Evolutionary conservation across 1,140 invertebrate genomes (phyloP).

Genomic region (Sycophaga agraensis): DNA sequence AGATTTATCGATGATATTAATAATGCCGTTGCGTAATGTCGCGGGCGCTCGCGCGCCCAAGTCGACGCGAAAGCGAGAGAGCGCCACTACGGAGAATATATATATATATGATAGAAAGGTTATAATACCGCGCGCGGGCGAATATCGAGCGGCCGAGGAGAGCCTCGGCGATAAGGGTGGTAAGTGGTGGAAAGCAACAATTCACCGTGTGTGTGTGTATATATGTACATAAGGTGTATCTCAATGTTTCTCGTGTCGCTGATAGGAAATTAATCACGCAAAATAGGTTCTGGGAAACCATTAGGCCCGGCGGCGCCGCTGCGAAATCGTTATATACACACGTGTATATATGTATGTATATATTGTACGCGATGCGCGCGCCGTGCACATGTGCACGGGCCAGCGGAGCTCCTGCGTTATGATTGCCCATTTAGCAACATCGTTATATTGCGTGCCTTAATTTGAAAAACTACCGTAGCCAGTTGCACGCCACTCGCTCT

Average conservation of each 20-base stretch:
- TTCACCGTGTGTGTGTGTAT: constrained; percentile 32
- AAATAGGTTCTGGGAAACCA: constrained; percentile 54
- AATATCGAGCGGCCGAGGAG: too few relatives aligned
- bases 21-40: constrained; percentile 30
- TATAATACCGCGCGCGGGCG: too few relatives aligned
- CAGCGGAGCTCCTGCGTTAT: neutral
- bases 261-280: constrained; percentile 54
- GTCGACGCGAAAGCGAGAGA: constrained; percentile 12
- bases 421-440: constrained; percentile 35
- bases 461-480: constrained; percentile 29
- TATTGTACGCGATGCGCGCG: too few relatives aligned
- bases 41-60: constrained; percentile 17
- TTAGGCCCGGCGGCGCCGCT: constrained; percentile 40
- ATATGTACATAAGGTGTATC: too few relatives aligned
- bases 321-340: constrained; percentile 18
- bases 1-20: constrained; percentile 38
- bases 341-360: too few relatives aligned
- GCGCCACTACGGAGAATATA: neutral
- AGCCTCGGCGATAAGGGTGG: constrained; percentile 41
- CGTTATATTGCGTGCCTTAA: constrained; percentile 40
- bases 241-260: constrained; percentile 28
- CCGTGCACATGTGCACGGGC: too few relatives aligned
- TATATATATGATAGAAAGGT: constrained; percentile 23
- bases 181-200: constrained; percentile 37
- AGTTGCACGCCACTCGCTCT: too few relatives aligned